Base-by-base conservation (phyloP, 2,888 invertebrate genomes). In the Hypomecis atomaria region DNA sequence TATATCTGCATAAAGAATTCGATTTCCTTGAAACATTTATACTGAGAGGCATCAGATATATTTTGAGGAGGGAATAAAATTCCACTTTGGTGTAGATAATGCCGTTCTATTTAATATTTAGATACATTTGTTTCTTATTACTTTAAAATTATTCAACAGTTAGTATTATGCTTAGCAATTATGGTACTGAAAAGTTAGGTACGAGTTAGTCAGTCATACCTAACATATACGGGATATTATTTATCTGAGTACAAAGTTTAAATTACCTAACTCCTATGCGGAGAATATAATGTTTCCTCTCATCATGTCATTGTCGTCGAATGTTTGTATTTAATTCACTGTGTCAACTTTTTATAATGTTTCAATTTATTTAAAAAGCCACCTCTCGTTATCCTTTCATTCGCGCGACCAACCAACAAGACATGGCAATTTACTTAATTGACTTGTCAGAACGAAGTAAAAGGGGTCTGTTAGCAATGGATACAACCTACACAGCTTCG, bases 1-100 rank as follows among this genome's bases (percentile, higher is more conserved):
- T 78, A 81, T 78, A 77, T 75, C 77, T 72, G 71, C 70, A 74
- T 77, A 73, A 78, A 77, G 76, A 78, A 76, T 79, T 74, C 69
- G 65, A 66, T 77, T 77, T 75, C 68, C 71, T 70, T 71, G 65
- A 70, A 65, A 65, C 61, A 69, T 70, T 77, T 71, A 60, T 72
- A 70, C 77, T 76, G 65, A 63, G 70, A 66, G 70, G 66, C 64
- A 71, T 69, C 65, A 62, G 71, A 71, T 59, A 69, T 48, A 53
- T 57, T 65, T 65, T 70, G 69, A 66, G 64, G 65, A 59, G 65
- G 60, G 50, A 58, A 65, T 53, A 23, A 52, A 42, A 59, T 56
- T 8, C 36, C 36, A 42, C 42, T 8, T 33, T 42, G 4, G 5
- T 11, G 4, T 4, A 6, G n/a, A n/a, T 13, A 43, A 9, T 52